Evolutionary conservation across 2,888 invertebrate species (phyloP), one percentile per base, ranked within the genome.

Genomic region (Eristalinus sepulchralis): DNA sequence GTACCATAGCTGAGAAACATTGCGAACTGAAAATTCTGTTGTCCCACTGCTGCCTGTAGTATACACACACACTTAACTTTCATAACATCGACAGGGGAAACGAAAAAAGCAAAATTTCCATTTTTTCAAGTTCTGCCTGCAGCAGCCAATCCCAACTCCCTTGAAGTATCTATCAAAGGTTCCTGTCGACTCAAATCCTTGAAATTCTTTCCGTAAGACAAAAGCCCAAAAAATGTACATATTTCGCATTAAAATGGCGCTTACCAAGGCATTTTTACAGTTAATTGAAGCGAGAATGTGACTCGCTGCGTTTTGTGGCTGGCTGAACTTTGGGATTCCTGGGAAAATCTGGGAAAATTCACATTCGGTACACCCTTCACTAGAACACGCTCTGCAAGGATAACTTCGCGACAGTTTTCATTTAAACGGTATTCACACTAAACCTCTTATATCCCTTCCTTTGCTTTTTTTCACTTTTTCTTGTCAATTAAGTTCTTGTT

Each of bases 31-130:
- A 86, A 86, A 83, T 83, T 86, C 71, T 83, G 79, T 83, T 87
- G 76, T 75, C 83, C 83, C 83, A 83, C 79, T 83, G 72, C 47
- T 57, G 57, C 47, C 33, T 88, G 86, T 88, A 84, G 88, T 89
- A 89, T 89, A 89, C 88, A 90, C 89, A 90, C 89, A 90, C 88
- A 89, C 70, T 27, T 27, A 72, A 57, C 79, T 76, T 75, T 80
- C 71, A 59, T 34, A 36, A 31, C 47, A 17, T 47, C 39, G 34
- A 22, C 64, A 20, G 34, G 36, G 36, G 31, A 6, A 24, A 34
- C n/a, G 20, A 27, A 20, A 33, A 63, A 57, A 64, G 2, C 5
- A 11, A 36, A 72, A 70, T 17, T 34, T 72, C 60, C 55, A 17
- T 60, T 75, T 72, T 75, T 76, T 82, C 78, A 57, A 72, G 85